These are phyloP conservation scores for Hyppa rectilinea DNA, from an alignment of 2,888 invertebrate species.

Conservation along the genomic window DNA sequence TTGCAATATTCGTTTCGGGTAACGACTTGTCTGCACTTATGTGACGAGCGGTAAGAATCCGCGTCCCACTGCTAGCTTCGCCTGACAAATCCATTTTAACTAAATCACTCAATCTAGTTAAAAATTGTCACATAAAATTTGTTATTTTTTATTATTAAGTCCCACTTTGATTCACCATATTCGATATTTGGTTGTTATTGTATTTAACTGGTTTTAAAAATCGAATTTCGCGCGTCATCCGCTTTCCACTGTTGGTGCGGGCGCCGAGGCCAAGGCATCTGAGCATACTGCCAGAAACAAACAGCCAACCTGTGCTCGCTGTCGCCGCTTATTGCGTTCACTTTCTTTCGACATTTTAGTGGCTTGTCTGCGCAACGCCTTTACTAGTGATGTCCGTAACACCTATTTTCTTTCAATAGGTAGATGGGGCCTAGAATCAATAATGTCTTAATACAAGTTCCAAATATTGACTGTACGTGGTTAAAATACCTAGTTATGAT, in stretches of 20 bases:
- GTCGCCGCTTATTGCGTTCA: conserved; percentile 79
- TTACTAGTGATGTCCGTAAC: conserved; percentile 63
- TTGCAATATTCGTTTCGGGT: conserved; percentile 75
- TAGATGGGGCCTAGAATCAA: background rate
- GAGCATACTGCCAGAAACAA: conserved; percentile 72
- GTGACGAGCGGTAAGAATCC: conserved; percentile 78
- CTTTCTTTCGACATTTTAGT: conserved; percentile 89
- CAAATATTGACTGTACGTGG: conserved; percentile 2
- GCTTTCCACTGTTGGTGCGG: conserved; percentile 60
- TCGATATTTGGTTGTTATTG: conserved; percentile 13
- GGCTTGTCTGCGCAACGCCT: conserved; percentile 79
- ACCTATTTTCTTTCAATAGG: conserved; percentile 26
- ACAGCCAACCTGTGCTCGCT: conserved; percentile 57
- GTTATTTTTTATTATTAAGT: conserved; percentile 23
- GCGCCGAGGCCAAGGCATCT: conserved; percentile 69
- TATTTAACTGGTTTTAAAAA: conserved; percentile 46
- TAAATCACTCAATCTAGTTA: conserved; percentile 40
- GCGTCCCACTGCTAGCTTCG: conserved; percentile 75
- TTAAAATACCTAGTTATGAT: conserved; percentile 21
- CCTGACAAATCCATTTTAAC: conserved; percentile 80
- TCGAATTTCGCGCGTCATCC: conserved; percentile 67
- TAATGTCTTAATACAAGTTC: background rate
- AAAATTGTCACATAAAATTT: conserved; percentile 36
- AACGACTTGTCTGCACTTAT: conserved; percentile 78
- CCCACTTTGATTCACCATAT: conserved; percentile 57